Conservation (phyloP, 1,140 invertebrate species). For the Amphibalanus amphitrite region DNA sequence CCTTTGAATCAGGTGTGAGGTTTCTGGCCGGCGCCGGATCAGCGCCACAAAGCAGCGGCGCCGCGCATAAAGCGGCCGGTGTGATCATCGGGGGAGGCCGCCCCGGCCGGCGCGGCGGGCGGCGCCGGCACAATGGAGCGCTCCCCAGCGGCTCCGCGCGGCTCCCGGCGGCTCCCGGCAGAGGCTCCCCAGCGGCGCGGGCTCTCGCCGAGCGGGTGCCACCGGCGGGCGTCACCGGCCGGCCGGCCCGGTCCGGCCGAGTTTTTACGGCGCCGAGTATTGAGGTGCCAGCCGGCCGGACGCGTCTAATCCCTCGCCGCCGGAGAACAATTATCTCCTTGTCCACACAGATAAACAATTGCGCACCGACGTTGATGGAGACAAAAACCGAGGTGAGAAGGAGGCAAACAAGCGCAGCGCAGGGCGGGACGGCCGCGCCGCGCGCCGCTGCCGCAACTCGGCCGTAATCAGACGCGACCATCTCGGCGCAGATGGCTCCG, state of each 20-base stretch:
- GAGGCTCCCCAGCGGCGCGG: too few relatives aligned
- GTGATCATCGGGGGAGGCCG: neutral
- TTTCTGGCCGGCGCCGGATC: neutral
- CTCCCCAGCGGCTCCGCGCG: too few relatives aligned
- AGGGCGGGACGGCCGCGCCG: neutral
- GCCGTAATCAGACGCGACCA: neutral
- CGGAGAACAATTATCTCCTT: neutral
- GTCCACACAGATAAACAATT: constrained; percentile 1
- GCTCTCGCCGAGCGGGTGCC: too few relatives aligned
- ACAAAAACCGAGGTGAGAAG: neutral
- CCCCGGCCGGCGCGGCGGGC: too few relatives aligned
- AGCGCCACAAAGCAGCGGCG: neutral
- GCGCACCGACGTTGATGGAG: neutral
- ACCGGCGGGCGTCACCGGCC: too few relatives aligned
- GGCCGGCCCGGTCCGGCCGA: neutral
- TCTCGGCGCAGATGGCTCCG: neutral
- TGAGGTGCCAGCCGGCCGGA: neutral
- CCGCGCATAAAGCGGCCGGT: neutral
- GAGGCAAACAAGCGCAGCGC: neutral
- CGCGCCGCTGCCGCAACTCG: neutral
- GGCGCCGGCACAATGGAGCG: too few relatives aligned
- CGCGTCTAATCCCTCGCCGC: neutral
- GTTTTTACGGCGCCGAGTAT: neutral
- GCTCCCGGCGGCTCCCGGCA: too few relatives aligned
- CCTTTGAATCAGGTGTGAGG: neutral